Conservation (phyloP, 2,113 vertebrate genomes). For the Catharus minimus region DNA sequence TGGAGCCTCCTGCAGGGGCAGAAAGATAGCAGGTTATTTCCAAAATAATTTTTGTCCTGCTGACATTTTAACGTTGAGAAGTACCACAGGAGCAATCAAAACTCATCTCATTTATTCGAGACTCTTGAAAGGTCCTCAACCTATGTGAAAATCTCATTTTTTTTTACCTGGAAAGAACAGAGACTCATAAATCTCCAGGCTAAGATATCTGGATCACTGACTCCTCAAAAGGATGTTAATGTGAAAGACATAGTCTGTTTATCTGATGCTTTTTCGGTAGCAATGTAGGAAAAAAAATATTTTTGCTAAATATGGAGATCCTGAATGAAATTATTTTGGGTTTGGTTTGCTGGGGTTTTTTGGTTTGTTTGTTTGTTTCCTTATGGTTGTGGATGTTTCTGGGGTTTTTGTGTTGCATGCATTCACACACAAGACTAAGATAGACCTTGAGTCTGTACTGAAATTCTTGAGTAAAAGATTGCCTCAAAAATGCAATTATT, state of each 20-base stretch:
- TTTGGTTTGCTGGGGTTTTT: neutral
- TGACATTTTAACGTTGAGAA: neutral
- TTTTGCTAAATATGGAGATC: neutral
- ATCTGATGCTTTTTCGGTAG: no score
- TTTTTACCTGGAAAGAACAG: neutral
- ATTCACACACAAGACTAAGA: neutral
- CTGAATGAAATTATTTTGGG: rapidly evolving
- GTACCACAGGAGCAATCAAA: neutral
- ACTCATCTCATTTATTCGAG: neutral
- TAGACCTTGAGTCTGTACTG: neutral
- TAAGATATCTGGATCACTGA: neutral
- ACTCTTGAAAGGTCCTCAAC: neutral
- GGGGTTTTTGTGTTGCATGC: rapidly evolving
- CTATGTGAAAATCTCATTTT: neutral
- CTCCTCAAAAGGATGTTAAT: neutral
- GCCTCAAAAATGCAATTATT: neutral
- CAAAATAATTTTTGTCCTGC: neutral
- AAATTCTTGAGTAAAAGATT: neutral
- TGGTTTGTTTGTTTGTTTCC: neutral
- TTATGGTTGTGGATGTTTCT: neutral
- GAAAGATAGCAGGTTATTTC: neutral
- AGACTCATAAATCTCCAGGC: neutral
- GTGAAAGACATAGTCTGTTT: neutral
- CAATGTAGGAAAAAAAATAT: neutral
- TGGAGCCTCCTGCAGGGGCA: neutral